Evolutionary conservation across 37 sponge, comb jelly and placozoan genomes (phyloP), one percentile per base, ranked within the genome.

Genomic region (Oopsacas minuta): DNA sequence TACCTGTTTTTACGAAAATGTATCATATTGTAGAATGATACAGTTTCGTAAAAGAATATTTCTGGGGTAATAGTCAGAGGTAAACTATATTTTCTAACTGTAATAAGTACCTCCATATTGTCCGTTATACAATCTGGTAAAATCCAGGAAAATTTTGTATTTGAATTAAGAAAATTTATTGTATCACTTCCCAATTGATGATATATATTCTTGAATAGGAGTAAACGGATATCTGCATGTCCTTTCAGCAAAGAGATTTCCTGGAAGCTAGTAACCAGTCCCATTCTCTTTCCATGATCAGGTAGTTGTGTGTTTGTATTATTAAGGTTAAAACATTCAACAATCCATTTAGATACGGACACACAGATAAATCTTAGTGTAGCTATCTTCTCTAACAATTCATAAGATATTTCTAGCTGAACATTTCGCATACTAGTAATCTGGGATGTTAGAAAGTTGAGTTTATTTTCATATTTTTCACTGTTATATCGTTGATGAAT

Each of bases 121-220:
- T 61, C 75, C 75, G 7, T 61, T 7, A 61, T 12, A n/a, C 22
- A 34, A 3, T 61, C 75, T 3, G 75, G 75, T 61, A 61, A 20
- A 3, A 61, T 61, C 75, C 75, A 61, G 30, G 75, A 61, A 61
- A 25, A 61, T 5, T 7, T 10, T 10, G 22, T 10, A 34, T 25
- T 61, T 34, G 28, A 32, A 20, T 5, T 61, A 61, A 61, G 7
- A 32, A 61, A 3, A 10, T 61, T 3, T 5, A 61, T 20, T 61
- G 75, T 61, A 61, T 61, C 75, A 61, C 75, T 61, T 3, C 75
- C 75, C 7, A 61, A n/a, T 12, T 61, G 75, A 61, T 61, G 75
- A 34, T 25, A 61, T 20, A 61, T 61, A 34, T 61, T 61, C 75
- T 61, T 61, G 75, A 61, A 34, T 3, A 61, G 30, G 75, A 61